Evolutionary conservation across 2,113 vertebrate genomes (phyloP), one percentile per base, ranked within the genome.

Genomic region (Protobothrops flavoviridis): DNA sequence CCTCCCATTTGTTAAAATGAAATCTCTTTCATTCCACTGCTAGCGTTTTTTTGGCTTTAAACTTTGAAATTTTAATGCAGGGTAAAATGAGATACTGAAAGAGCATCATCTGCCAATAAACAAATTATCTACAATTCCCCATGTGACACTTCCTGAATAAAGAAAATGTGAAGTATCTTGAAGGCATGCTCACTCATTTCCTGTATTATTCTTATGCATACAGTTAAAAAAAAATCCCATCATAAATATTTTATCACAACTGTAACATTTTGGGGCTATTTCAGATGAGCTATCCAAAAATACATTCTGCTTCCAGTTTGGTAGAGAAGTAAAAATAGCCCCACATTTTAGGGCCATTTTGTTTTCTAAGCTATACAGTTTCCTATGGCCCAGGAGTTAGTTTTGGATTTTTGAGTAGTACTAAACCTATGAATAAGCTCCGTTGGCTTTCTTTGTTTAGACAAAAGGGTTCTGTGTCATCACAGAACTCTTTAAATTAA

Each of bases 1-100:
- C 96, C 96, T 95, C 95, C 97, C 95, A 88, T 97, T 96, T 95
- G 95, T 96, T 96, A 94, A 96, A 97, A 95, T 98, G 96, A 96
- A 96, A 95, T 97, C 94, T 96, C 95, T 96, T 95, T 96, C 96
- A 96, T 96, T 97, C 97, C 94, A 94, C 90, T 20, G 26, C 86
- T 93, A 1, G 95, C 93, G 94, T 95, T 96, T 97, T 96, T 96
- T 97, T 92, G 96, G 94, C 95, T 93, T 29, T 92, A 93, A 95
- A 39, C 23, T 85, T 0, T 87, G 2, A 95, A 88, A 97, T 94
- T 97, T 96, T 96, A 94, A 92, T 96, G 93, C 92, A 95, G 74
- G 95, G 69, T 88, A 88, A 97, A 96, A 92, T 88, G 94, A 96
- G 92, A 94, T 93, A 93, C 94, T 93, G 93, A 61, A 0, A 5